Conservation (phyloP, 2,797 vertebrate genomes). For the Vipera ursinii region DNA sequence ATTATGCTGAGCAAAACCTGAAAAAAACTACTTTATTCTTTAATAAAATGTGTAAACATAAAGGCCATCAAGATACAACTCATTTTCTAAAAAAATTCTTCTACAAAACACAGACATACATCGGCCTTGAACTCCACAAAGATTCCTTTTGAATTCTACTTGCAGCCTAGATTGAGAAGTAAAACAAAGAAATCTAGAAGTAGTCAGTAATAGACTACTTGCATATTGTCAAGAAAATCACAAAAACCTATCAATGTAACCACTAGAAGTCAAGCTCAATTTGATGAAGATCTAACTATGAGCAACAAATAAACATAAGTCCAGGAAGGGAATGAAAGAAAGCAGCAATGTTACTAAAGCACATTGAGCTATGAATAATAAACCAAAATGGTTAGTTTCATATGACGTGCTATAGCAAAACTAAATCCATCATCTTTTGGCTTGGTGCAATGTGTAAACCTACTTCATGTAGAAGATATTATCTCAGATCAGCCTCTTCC, state of each 20-base stretch:
- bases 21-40: background rate
- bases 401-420: background rate
- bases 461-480: background rate
- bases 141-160: background rate
- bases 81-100: background rate
- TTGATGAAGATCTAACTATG: background rate
- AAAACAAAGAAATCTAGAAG: background rate
- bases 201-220: background rate
- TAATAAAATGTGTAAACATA: background rate
- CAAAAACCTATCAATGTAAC: background rate
- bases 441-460: background rate
- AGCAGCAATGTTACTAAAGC: background rate
- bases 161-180: background rate
- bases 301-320: background rate
- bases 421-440: background rate
- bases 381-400: background rate
- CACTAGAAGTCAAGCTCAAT: background rate
- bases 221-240: background rate
- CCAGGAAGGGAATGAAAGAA: background rate
- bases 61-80: background rate
- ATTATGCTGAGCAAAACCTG: background rate
- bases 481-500: background rate
- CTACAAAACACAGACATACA: background rate
- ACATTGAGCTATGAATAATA: background rate
- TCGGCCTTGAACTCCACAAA: background rate